Percentiles rank a stretch among this genome's conserved stretches.
These are phyloP conservation scores for Drosophila infuscata DNA, from an alignment of 2,888 invertebrate genomes.

Conservation along the genomic window DNA sequence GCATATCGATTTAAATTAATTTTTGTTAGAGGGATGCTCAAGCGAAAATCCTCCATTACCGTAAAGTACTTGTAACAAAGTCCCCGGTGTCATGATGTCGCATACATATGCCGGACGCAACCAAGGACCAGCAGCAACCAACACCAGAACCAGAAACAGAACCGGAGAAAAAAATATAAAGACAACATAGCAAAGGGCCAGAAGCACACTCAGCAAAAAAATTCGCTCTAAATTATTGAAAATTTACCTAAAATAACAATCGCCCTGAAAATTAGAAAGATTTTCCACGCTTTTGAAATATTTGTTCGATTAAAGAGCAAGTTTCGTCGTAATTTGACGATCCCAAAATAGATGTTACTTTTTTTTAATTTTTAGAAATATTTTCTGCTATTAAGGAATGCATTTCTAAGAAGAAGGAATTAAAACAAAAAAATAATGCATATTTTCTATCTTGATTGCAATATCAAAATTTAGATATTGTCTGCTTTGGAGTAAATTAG, in stretches of 20 bases:
- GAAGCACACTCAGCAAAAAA: conserved; percentile 10
- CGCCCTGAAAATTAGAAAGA: neutral
- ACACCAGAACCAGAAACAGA: conserved; percentile 22
- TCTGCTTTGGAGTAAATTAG: neutral
- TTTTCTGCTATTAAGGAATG: neutral
- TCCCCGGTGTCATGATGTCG: conserved; percentile 78
- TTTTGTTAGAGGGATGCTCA: conserved; percentile 85
- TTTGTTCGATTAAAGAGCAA: neutral
- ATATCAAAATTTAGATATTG: neutral
- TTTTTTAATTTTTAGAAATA: neutral
- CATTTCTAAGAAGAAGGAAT: neutral
- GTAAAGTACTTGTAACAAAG: conserved; percentile 84
- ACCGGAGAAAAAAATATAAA: conserved; percentile 30
- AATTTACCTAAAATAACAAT: neutral
- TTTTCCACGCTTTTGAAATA: neutral
- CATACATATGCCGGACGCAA: conserved; percentile 66
- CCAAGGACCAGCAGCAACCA: conserved; percentile 26
- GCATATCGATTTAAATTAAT: conserved; percentile 85
- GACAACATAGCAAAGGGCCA: conserved; percentile 35
- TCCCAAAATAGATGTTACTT: neutral
- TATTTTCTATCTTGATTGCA: neutral
- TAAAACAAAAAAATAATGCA: neutral
- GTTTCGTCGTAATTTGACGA: neutral
- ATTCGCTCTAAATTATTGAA: neutral
- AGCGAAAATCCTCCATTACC: conserved; percentile 85